These are phyloP conservation scores for Zaprionus taronus DNA, from an alignment of 1,140 invertebrate genomes.

Conservation along the genomic window DNA sequence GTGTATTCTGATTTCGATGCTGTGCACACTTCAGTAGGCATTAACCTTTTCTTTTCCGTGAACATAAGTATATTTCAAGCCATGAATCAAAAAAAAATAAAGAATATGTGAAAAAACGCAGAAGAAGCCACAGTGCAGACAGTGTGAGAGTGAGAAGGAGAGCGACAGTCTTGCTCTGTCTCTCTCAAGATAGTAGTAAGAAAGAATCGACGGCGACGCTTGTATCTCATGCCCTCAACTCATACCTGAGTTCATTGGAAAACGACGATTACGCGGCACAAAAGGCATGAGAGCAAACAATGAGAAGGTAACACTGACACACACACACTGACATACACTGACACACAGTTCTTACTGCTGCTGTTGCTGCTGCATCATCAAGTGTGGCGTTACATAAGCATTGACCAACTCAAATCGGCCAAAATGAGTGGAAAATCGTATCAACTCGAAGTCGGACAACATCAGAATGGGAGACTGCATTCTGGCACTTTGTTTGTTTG, in stretches of 20 bases:
- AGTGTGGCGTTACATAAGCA: constrained; percentile 62
- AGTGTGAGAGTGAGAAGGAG: neutral
- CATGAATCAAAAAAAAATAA: constrained; percentile 71
- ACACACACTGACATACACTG: constrained; percentile 24
- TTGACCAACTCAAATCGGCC: constrained; percentile 63
- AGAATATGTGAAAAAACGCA: constrained; percentile 40
- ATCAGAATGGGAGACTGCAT: constrained; percentile 24
- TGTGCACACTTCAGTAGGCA: constrained; percentile 79
- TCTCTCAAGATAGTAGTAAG: neutral
- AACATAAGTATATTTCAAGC: constrained; percentile 66
- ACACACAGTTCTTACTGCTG: constrained; percentile 18
- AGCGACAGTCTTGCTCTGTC: neutral
- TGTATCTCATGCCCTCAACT: constrained; percentile 64
- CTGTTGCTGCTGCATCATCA: constrained; percentile 53
- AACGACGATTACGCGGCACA: constrained; percentile 80
- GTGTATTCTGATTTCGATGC: constrained; percentile 57
- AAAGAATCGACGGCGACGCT: constrained; percentile 66
- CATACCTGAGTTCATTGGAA: constrained; percentile 75
- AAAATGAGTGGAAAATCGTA: constrained; percentile 61
- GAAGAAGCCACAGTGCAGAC: constrained; percentile 12
- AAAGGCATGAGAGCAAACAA: constrained; percentile 77
- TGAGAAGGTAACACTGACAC: constrained; percentile 46
- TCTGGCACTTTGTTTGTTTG: constrained; percentile 70
- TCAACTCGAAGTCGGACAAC: constrained; percentile 5
- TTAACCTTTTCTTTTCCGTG: constrained; percentile 76